These are phyloP conservation scores for Halcyon chelicuti DNA, from an alignment of 2,797 vertebrate genomes.

Conservation along the genomic window DNA sequence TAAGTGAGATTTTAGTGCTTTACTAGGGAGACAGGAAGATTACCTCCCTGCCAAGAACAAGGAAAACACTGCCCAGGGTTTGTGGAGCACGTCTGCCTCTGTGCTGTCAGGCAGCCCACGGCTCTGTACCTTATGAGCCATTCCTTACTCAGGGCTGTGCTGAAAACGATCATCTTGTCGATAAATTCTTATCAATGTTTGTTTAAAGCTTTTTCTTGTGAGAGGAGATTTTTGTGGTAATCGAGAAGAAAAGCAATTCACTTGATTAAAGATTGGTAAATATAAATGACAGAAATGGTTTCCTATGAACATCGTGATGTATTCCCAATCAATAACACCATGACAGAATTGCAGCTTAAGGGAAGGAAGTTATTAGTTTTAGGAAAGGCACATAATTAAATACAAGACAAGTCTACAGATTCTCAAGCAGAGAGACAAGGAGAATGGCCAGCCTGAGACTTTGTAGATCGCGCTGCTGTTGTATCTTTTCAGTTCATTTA, in stretches of 20 bases:
- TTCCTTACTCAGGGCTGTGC: neutral
- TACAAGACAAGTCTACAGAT: neutral
- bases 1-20: neutral
- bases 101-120: accelerated
- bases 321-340: neutral
- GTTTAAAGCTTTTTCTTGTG: neutral
- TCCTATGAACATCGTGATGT: neutral
- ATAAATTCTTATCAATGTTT: neutral
- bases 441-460: neutral
- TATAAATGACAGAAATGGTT: constrained; percentile 17
- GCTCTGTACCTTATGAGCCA: neutral
- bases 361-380: constrained; percentile 9
- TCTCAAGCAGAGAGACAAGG: neutral
- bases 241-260: neutral
- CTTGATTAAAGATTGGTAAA: constrained; percentile 10
- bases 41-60: neutral
- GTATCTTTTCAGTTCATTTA: neutral
- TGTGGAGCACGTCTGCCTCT: neutral
- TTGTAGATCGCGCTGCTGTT: neutral
- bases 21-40: neutral
- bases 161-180: neutral
- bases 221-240: neutral
- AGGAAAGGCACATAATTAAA: neutral
- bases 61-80: neutral
- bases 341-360: neutral